Base-by-base conservation (phyloP, 2,888 invertebrate species). In the Anodontia alba region DNA sequence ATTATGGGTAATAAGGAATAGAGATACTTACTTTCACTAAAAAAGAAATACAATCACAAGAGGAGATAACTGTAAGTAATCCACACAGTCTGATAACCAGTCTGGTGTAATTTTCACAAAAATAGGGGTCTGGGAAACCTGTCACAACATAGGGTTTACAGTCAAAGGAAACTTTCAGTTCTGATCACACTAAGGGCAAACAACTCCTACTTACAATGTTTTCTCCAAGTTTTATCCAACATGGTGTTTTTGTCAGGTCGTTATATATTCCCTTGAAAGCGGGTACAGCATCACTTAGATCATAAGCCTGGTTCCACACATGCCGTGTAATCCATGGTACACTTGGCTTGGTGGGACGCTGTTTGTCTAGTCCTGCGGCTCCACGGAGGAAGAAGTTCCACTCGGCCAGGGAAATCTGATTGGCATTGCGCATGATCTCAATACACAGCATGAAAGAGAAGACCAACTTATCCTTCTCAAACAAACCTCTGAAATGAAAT, bases 371-470 rank as follows among this genome's bases (percentile, higher is more conserved):
- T 15, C 92, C 92, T 17, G 93, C 90, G 1, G 93, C 96, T 0
- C 98, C 98, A 51, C 97, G 96, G 0, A 98, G 95, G 75, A 98
- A 95, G 92, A 97, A 98, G 93, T 96, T 96, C 96, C 97, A 98
- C 89, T 98, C 96, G 0, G 95, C 94, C 0, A 95, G 95, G 0
- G 93, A 93, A 17, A 98, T 96, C 0, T 95, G 91, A 0, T 95
- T 96, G 0, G 96, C 96, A 90, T 97, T 96, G 73, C 96, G 95
- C 92, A 96, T 96, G 86, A 98, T 96, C 2, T 97, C 96, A 82
- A 96, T 95, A 90, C 97, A 97, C 20, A 98, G 94, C 95, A 98
- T 96, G 92, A 98, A 95, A 46, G 94, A 94, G 89, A 94, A 95
- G 7, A 95, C 93, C 2, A 95, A 87, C 84, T 95, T 95, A 87